phyloP scores from a whole-genome alignment of 2,113 vertebrate species.

The Zosterops lateralis region DNA sequence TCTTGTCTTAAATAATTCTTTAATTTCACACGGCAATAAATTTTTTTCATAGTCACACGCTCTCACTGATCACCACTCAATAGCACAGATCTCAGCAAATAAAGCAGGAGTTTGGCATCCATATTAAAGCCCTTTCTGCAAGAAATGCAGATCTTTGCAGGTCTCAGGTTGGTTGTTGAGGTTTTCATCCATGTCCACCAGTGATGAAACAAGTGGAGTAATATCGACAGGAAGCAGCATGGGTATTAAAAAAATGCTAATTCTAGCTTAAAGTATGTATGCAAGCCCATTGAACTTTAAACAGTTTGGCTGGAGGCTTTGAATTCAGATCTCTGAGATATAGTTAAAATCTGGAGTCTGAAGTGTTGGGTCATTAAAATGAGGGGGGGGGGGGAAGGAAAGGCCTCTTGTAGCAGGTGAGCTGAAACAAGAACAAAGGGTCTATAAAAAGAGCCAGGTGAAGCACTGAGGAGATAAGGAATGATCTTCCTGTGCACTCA shows the following conservation, averaged over 20 bases:
- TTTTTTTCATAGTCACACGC: background rate
- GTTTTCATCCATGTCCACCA: background rate
- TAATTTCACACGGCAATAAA: background rate
- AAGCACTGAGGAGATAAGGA: slow-evolving; percentile 76
- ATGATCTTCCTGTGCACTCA: slow-evolving; percentile 74
- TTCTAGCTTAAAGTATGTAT: background rate
- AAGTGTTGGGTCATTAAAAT: slow-evolving; percentile 53
- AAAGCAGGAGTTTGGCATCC: background rate
- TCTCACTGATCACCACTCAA: background rate
- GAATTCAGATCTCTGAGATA: slow-evolving; percentile 13
- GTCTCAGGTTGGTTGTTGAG: background rate
- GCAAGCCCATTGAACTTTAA: background rate
- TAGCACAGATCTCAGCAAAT: background rate
- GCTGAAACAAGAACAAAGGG: slow-evolving; percentile 79
- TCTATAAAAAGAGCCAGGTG: slow-evolving; percentile 74
- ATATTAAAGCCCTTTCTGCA: background rate
- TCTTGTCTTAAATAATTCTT: background rate
- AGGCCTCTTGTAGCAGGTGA: slow-evolving; percentile 64
- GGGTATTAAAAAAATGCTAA: background rate
- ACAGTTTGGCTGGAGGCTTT: background rate
- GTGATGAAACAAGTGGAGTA: background rate
- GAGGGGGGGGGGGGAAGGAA: background rate
- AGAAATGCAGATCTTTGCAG: background rate
- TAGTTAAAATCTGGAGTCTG: slow-evolving; percentile 60
- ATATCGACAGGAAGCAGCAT: background rate